phyloP scores from a whole-genome alignment of 2,888 invertebrate species.

The Bedellia somnulentella region DNA sequence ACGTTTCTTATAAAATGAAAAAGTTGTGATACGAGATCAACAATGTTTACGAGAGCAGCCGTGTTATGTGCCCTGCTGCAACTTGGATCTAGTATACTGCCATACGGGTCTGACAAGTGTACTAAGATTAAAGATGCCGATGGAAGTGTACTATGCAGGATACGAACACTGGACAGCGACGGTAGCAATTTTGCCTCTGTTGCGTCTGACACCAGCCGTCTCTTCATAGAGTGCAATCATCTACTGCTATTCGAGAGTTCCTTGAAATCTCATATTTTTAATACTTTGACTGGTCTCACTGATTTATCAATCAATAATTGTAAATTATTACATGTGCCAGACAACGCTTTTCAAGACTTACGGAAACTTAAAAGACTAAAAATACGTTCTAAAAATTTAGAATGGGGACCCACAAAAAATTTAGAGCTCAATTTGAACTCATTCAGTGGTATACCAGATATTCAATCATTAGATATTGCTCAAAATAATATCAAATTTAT shows the following conservation, averaged over 20 bases:
- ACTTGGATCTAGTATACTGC: slow-evolving; percentile 53
- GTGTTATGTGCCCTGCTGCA: slow-evolving; percentile 58
- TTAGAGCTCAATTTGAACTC: slow-evolving; percentile 73
- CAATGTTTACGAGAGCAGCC: slow-evolving; percentile 45
- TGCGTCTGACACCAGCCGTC: slow-evolving; percentile 68
- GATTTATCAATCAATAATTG: slow-evolving; percentile 77
- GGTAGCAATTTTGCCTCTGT: slow-evolving; percentile 66
- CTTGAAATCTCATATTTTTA: slow-evolving; percentile 71
- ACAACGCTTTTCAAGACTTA: slow-evolving; percentile 78
- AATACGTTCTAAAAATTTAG: slow-evolving; percentile 77
- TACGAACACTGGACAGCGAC: slow-evolving; percentile 71
- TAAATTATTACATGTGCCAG: slow-evolving; percentile 75
- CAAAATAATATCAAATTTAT: slow-evolving; percentile 82
- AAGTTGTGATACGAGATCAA: slow-evolving; percentile 36
- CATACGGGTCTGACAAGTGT: slow-evolving; percentile 55
- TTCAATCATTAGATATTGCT: slow-evolving; percentile 77
- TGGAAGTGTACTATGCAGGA: slow-evolving; percentile 65
- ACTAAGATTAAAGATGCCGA: slow-evolving; percentile 39
- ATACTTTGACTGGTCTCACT: slow-evolving; percentile 71
- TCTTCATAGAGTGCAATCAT: slow-evolving; percentile 77
- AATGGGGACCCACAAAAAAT: slow-evolving; percentile 75
- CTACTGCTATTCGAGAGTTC: slow-evolving; percentile 78
- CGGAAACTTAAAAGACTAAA: slow-evolving; percentile 76
- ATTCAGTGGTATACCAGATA: slow-evolving; percentile 76
- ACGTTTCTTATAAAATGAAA: slow-evolving; percentile 54